Base-by-base conservation (phyloP, 2,113 vertebrate genomes). In the Lepidothrix coronata region DNA sequence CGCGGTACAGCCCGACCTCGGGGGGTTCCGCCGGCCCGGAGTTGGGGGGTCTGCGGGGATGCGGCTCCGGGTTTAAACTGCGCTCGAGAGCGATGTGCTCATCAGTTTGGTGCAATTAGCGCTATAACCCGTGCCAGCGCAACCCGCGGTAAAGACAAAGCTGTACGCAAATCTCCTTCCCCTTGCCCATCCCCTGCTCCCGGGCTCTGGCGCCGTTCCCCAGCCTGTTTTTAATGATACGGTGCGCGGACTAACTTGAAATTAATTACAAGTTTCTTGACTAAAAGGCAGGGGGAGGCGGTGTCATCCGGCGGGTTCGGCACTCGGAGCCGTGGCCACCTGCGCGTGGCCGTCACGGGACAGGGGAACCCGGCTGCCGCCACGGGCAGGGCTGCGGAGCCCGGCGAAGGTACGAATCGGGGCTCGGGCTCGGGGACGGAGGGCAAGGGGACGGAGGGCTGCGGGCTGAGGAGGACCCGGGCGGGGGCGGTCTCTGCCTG, bases 181-280 rank as follows among this genome's bases (percentile, higher is more conserved):
- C 85, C 62, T 70, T 39, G 21, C 55, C 59, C 71, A 22, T 87
- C 79, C 24, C 63, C 63, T 70, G 25, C 44, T 48, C 39, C 54
- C 7, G 31, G 51, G 58, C 67, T 77, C 89, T 94, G 95, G 81
- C 37, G 91, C 96, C 79, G 89, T 96, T 97, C 94, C 76, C 74
- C 84, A 95, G 92, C 85, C 80, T 93, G 91, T 49, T 95, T 95
- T 95, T 95, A 97, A 97, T 96, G 94, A 96, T 88, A 83, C 55
- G 82, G 75, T 95, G 54, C 94, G 94, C 48, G 22, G 94, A 96
- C 94, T 89, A 98, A 97, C 97, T 98, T 97, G 87, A 98, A 97
- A 97, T 97, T 97, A 97, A 98, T 97, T 74, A 93, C 55, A 83
- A 97, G 96, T 95, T 97, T 97, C 97, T 96, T 75, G 95, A 91